Base-by-base conservation (phyloP, 2,888 invertebrate genomes). In the Brachyopa scutellaris region DNA sequence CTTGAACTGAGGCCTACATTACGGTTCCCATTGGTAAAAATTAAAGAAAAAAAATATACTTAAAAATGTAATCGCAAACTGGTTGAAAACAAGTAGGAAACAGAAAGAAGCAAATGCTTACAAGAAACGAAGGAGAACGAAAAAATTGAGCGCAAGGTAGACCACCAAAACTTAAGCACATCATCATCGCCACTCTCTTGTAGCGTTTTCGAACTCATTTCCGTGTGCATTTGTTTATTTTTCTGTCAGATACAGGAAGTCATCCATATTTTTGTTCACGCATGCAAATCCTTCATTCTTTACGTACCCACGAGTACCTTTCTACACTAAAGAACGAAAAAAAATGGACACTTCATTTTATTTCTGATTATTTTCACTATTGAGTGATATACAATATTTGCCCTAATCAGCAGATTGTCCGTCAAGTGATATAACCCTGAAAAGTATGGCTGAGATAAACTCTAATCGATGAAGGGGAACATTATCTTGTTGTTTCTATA, bases 261-360 rank as follows among this genome's bases (percentile, higher is more conserved):
- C 36, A n/a, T 21, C 33, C 53, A 67, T 61, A 36, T 59, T n/a
- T n/a, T n/a, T 70, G 59, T 55, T 55, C 40, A 45, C 33, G 23
- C 45, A 57, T 79, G 61, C 55, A 67, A 73, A 66, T 74, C 17
- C 15, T 15, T 69, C 57, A 66, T 42, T 61, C 51, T n/a, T n/a
- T n/a, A n/a, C n/a, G n/a, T n/a, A n/a, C n/a, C n/a, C n/a, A n/a
- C n/a, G n/a, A n/a, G n/a, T n/a, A n/a, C n/a, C n/a, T n/a, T n/a
- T n/a, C n/a, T n/a, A n/a, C n/a, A n/a, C n/a, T n/a, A n/a, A n/a
- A n/a, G n/a, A n/a, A n/a, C n/a, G n/a, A n/a, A n/a, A n/a, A n/a
- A n/a, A n/a, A n/a, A n/a, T n/a, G n/a, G n/a, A n/a, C n/a, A n/a
- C n/a, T n/a, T n/a, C n/a, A n/a, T n/a, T n/a, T n/a, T n/a, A n/a